Conservation (phyloP, 2,113 vertebrate genomes). For the Anthoscopus minutus region DNA sequence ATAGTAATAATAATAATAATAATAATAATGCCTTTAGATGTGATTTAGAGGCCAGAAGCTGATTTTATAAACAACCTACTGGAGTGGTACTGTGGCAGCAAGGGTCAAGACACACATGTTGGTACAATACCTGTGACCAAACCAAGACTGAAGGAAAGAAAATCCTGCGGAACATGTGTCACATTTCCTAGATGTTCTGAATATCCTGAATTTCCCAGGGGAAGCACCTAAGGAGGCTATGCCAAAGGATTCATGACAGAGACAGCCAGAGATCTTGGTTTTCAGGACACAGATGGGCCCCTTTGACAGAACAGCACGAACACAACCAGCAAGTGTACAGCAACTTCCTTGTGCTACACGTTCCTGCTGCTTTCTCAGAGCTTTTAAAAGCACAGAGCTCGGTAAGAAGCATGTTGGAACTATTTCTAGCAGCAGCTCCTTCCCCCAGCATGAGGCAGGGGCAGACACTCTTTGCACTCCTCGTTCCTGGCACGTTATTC, state of each 20-base stretch:
- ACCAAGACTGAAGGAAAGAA: background rate
- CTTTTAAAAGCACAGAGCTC: background rate
- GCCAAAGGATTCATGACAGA: background rate
- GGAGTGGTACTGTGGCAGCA: background rate
- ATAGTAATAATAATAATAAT: background rate
- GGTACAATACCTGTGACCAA: background rate
- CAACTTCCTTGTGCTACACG: background rate
- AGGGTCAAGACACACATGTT: fast-evolving
- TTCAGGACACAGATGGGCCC: background rate
- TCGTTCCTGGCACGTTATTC: background rate
- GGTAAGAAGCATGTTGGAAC: background rate
- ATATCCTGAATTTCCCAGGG: background rate
- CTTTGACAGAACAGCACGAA: background rate
- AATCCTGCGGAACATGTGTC: fast-evolving
- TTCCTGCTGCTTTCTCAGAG: background rate
- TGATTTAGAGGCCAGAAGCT: background rate
- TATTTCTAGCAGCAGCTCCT: background rate
- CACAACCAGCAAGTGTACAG: background rate
- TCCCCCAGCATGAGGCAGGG: background rate
- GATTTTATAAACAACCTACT: background rate
- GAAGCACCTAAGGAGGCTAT: background rate
- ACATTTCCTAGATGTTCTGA: background rate
- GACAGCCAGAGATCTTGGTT: background rate
- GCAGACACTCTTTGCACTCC: background rate
- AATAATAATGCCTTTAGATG: background rate